Base-by-base conservation (phyloP, 2,797 vertebrate species). In the Acropternis orthonyx region DNA sequence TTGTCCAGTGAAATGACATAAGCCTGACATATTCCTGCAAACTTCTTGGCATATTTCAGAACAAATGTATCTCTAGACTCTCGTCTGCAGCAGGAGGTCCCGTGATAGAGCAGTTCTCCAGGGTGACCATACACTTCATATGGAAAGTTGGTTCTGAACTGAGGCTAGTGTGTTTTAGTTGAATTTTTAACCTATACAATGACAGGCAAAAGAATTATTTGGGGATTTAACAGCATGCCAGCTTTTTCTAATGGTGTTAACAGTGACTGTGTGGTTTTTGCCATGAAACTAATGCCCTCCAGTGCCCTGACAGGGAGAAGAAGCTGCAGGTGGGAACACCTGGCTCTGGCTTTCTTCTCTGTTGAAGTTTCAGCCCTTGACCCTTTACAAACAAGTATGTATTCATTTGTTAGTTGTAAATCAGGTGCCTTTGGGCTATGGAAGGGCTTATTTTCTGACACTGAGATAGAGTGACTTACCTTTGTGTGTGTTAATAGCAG, bases 1-100 rank as follows among this genome's bases (percentile, higher is more conserved):
- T 97, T 97, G 97, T 98, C 97, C 97, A 97, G 96, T 97, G 95
- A 97, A 97, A 96, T 96, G 92, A 92, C 86, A 89, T 95, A 97
- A 97, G 94, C 96, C 97, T 92, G 93, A 96, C 97, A 66, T 96
- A 93, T 71, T 97, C 96, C 97, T 96, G 96, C 96, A 95, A 87
- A 92, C 83, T 41, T 81, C 92, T 30, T 94, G 96, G 95, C 88
- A 4, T 93, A 93, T 93, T 83, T 93, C 89, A 95, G 92, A 97
- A 85, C 72, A 94, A 55, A 85, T 39, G 67, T 93, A 73, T 92
- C 95, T 94, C 63, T 87, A 71, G 76, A 76, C 94, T 94, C 96
- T 96, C 90, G 92, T 93, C 95, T 97, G 96, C 96, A 97, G 97
- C 95, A 93, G 96, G 96, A 97, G 97, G 96, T 97, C 96, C 97